These are phyloP conservation scores for Dicerorhinus sumatrensis DNA, from an alignment of 2,113 vertebrate genomes.

Conservation along the genomic window DNA sequence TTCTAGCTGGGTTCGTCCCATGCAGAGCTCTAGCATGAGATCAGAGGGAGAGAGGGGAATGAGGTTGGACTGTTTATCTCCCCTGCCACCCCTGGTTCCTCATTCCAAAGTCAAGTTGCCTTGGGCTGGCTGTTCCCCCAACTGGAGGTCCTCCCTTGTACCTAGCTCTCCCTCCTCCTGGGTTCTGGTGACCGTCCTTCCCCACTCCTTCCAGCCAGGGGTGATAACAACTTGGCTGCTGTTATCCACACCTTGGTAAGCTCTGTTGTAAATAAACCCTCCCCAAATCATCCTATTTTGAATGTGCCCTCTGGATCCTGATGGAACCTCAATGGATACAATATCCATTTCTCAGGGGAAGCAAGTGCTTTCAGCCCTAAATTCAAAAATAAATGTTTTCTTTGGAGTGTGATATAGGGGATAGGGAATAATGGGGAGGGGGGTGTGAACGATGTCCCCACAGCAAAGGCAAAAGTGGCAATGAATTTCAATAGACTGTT, in stretches of 20 bases:
- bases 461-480: neutral
- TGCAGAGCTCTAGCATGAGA: neutral
- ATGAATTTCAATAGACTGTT: neutral
- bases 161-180: neutral
- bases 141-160: neutral
- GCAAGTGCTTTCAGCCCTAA: neutral
- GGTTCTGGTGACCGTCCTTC: neutral
- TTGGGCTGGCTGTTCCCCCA: neutral
- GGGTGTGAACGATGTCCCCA: fast-evolving
- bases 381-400: neutral
- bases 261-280: neutral
- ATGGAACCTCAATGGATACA: neutral
- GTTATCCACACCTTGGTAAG: conserved; percentile 1
- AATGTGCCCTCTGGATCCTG: neutral
- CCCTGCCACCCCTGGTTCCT: neutral
- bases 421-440: neutral
- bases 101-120: neutral
- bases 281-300: neutral
- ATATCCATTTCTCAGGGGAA: neutral
- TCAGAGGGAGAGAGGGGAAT: neutral
- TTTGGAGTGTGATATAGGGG: neutral
- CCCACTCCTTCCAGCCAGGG: neutral
- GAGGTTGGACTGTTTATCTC: neutral
- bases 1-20: neutral
- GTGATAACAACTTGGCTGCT: neutral